Evolutionary conservation across 2,113 vertebrate species (phyloP), one percentile per base, ranked within the genome.

Genomic region (Crypturellus undulatus): DNA sequence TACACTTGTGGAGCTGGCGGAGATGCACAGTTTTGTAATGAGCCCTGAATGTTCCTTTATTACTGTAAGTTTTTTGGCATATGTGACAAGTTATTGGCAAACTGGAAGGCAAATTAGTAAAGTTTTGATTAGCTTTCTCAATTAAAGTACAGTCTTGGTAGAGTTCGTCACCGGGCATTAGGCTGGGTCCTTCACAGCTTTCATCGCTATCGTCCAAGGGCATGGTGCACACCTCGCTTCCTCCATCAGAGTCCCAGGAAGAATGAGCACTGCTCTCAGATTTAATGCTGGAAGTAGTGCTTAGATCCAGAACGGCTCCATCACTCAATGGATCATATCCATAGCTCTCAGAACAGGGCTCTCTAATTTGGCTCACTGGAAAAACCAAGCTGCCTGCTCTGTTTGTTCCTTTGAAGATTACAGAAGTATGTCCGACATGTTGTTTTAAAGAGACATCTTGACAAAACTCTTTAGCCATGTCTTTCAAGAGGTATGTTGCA

Each of bases 21-120:
- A 99, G 98, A 94, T 99, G 99, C 63, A 99, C 99, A 5, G 99
- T 99, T 97, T 99, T 99, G 97, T 99, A 99, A 97, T 99, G 99
- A 87, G 99, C 99, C 92, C 99, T 98, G 97, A 99, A 99, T 15
- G 99, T 99, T 91, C 99, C 99, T 97, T 99, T 99, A 97, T 99
- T 99, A 95, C 99, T 99, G 54, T 99, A 99, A 26, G 98, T 98
- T 98, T 99, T 99, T 96, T 99, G 99, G 96, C 99, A 99, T 92
- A 99, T 96, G 40, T 99, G 99, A 96, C 99, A 99, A 30, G 98
- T 98, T 63, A 99, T 99, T 32, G 99, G 98, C 68, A 98, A 97
- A 72, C 98, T 98, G 13, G 97, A 97, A 77, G 98, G 97, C 70
- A 97, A 95, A 96, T 92, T 97, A 76, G 93, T 92, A 42, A 97